These are phyloP conservation scores for Macrostomum cliftonense DNA, from an alignment of 2,888 invertebrate genomes.

Conservation along the genomic window DNA sequence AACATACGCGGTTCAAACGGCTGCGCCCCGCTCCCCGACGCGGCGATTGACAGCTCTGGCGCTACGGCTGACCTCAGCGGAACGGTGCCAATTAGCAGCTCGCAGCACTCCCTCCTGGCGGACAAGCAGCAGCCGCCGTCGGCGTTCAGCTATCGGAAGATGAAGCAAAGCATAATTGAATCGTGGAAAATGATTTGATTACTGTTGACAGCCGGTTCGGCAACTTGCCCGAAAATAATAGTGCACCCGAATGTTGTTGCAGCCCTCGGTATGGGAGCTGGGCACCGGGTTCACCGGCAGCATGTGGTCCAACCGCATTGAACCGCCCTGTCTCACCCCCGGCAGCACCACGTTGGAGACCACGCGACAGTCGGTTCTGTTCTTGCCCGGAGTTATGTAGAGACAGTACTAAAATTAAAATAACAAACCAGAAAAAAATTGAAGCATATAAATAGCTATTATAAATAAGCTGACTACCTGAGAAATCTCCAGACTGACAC, in stretches of 20 bases:
- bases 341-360: slow-evolving; percentile 5
- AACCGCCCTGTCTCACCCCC: too few relatives aligned
- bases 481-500: slow-evolving; percentile 14
- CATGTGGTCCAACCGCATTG: too few relatives aligned
- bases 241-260: slow-evolving; percentile 15
- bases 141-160: slow-evolving; percentile 3
- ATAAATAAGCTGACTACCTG: too few relatives aligned
- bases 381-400: slow-evolving; percentile 11
- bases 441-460: too few relatives aligned
- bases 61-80: too few relatives aligned
- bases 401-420: not conserved
- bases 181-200: too few relatives aligned
- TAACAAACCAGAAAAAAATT: not conserved
- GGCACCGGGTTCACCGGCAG: slow-evolving; percentile 16
- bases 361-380: slow-evolving; percentile 7
- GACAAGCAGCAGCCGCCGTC: not conserved
- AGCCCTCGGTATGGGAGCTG: slow-evolving; percentile 17
- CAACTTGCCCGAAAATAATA: slow-evolving; percentile 16
- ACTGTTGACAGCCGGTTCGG: too few relatives aligned
- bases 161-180: too few relatives aligned
- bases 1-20: too few relatives aligned
- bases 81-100: not conserved
- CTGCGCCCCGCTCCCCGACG: too few relatives aligned
- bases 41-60: too few relatives aligned
- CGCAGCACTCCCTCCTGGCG: not conserved